Conservation (phyloP, 2,113 vertebrate species). For the Eudyptes chrysolophus region DNA sequence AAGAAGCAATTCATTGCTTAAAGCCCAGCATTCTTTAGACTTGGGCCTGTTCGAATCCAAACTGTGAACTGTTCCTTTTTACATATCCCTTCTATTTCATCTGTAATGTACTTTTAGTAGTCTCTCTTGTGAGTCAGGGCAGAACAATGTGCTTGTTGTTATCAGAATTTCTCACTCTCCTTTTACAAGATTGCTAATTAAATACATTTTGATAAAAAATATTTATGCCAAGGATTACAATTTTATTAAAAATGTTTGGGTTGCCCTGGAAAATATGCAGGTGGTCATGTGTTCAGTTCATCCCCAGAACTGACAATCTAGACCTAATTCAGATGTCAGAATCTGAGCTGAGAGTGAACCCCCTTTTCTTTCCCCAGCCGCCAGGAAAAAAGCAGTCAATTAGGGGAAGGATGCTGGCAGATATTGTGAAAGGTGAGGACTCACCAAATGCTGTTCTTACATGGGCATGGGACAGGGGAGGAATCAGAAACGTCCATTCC, state of each 20-base stretch:
- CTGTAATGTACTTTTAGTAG: not conserved
- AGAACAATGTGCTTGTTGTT: not conserved
- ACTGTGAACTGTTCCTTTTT: not conserved
- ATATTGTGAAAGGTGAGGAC: not conserved
- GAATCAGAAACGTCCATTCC: not conserved
- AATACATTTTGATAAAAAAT: not conserved
- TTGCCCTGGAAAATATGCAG: not conserved
- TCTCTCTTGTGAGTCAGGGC: not conserved
- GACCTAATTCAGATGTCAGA: not conserved
- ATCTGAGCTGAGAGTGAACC: not conserved
- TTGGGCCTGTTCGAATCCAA: not conserved
- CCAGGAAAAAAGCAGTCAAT: not conserved
- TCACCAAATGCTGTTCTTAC: not conserved
- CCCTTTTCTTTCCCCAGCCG: fast-evolving
- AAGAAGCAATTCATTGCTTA: not conserved
- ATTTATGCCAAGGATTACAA: not conserved
- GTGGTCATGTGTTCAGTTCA: not conserved
- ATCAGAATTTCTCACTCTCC: not conserved
- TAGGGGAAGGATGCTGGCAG: not conserved
- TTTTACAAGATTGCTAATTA: not conserved
- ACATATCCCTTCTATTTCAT: not conserved
- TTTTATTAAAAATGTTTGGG: not conserved
- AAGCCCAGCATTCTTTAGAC: not conserved
- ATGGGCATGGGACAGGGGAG: not conserved
- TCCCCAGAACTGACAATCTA: not conserved